Evolutionary conservation across 2,888 invertebrate genomes (phyloP), one percentile per base, ranked within the genome.

Genomic region (Spodoptera littoralis): DNA sequence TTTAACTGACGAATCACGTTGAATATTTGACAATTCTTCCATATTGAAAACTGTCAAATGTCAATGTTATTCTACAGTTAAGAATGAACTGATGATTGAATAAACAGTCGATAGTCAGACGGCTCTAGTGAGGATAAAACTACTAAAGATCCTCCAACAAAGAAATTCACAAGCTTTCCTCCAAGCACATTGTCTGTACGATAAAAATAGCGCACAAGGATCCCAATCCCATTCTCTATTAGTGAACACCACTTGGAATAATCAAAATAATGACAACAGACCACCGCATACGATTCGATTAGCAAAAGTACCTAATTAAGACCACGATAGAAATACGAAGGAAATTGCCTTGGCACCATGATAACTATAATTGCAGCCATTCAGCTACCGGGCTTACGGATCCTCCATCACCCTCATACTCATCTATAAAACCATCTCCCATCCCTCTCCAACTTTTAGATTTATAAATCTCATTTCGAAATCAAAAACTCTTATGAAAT

Each of bases 371-470:
- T 94, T 92, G 92, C 86, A 75, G 70, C 64, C 80, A 72, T 76
- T 83, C 79, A 77, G 92, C 94, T 91, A 90, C 94, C 88, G 90
- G 94, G 92, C 88, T 94, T 91, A 91, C 91, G 82, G 79, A 84
- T 77, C 86, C 77, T 70, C 84, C 53, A 49, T 92, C 92, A 69
- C 90, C 86, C 81, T 92, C 84, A 61, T 81, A 82, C 89, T 70
- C 63, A 63, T 53, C 44, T 4, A 18, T 48, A 5, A 64, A 57
- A 18, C 13, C 41, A 85, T 83, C 80, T 11, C 22, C 62, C 61
- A 60, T 92, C 90, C 77, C 84, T 70, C 65, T 90, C 83, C 69
- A 45, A 53, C 74, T 72, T 81, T 84, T 75, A 80, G 83, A 85
- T 84, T 89, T 84, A 80, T 83, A 83, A 80, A 81, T 80, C 69